Conservation (phyloP, 2,888 invertebrate species). For the Parasteatoda lunata region DNA sequence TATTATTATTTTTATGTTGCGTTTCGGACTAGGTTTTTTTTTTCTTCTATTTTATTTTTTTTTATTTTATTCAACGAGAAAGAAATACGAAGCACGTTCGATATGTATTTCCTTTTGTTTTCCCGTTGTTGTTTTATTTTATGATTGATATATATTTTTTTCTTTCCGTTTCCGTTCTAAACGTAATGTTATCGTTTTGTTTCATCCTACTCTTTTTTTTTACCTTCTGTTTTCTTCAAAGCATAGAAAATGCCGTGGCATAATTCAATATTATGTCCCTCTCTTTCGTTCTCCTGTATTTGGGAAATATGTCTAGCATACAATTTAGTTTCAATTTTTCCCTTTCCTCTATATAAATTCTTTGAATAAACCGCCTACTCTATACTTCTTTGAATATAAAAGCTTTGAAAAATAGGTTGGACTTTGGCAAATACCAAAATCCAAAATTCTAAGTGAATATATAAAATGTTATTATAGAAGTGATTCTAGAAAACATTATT, state of each 20-base stretch:
- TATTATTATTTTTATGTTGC: constrained; percentile 59
- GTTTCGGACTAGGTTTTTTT: constrained; percentile 51
- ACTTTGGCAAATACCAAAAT: background rate
- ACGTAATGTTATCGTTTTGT: constrained; percentile 68
- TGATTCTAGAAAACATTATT: no score
- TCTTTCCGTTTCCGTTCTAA: constrained; percentile 42
- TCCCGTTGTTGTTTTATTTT: constrained; percentile 45
- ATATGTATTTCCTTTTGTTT: constrained; percentile 48
- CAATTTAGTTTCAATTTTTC: constrained; percentile 8
- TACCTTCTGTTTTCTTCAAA: constrained; percentile 35
- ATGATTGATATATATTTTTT: constrained; percentile 64
- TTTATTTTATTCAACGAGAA: constrained; percentile 22
- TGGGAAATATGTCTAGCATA: constrained; percentile 21
- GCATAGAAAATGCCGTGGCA: constrained; percentile 51
- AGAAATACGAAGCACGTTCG: constrained; percentile 61
- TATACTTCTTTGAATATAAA: background rate
- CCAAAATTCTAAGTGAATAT: no score
- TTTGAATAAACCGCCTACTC: background rate
- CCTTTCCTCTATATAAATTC: background rate
- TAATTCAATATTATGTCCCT: constrained; percentile 63
- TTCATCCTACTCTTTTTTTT: constrained; percentile 52
- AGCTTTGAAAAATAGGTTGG: background rate
- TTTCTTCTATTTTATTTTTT: constrained; percentile 24
- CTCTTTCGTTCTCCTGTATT: constrained; percentile 1
- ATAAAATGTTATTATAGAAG: no score